Evolutionary conservation across 1,140 invertebrate species (phyloP).

Genomic region (Meteorus sp.): DNA sequence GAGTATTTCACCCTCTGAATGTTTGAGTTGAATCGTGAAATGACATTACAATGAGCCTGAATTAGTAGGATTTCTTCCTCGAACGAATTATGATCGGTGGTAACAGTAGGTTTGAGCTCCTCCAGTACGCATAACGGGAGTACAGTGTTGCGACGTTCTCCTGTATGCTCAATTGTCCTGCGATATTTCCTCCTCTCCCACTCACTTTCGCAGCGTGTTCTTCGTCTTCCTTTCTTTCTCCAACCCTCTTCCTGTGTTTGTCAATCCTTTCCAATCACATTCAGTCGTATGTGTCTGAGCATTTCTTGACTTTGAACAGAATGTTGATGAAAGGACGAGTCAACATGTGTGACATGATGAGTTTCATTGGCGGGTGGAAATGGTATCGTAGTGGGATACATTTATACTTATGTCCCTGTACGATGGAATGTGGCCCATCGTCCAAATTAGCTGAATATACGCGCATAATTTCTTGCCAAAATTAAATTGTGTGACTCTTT

Average conservation of each 20-base stretch:
- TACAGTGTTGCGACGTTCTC: neutral
- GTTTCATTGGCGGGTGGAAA: too few relatives aligned
- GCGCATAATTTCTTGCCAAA: too few relatives aligned
- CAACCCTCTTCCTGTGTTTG: neutral
- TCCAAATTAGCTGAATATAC: too few relatives aligned
- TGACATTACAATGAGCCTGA: slow-evolving; percentile 13
- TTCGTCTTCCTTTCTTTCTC: neutral
- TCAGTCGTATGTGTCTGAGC: neutral
- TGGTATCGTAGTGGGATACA: too few relatives aligned
- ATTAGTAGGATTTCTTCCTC: neutral
- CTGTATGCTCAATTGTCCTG: neutral
- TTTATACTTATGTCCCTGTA: too few relatives aligned
- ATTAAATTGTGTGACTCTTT: too few relatives aligned
- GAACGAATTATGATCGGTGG: neutral
- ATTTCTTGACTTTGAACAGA: slow-evolving; percentile 13
- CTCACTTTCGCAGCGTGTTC: too few relatives aligned
- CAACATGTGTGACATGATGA: slow-evolving; percentile 6
- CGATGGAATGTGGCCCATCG: too few relatives aligned
- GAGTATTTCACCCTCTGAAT: too few relatives aligned
- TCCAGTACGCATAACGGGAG: slow-evolving; percentile 12
- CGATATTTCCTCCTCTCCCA: neutral
- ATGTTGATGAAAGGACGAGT: slow-evolving; percentile 20
- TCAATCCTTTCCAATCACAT: neutral
- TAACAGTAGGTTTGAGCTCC: slow-evolving; percentile 13
- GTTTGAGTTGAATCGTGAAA: slow-evolving; percentile 18